Evolutionary conservation across 1,140 invertebrate genomes (phyloP).

Genomic region (Neotoxoptera formosana): DNA sequence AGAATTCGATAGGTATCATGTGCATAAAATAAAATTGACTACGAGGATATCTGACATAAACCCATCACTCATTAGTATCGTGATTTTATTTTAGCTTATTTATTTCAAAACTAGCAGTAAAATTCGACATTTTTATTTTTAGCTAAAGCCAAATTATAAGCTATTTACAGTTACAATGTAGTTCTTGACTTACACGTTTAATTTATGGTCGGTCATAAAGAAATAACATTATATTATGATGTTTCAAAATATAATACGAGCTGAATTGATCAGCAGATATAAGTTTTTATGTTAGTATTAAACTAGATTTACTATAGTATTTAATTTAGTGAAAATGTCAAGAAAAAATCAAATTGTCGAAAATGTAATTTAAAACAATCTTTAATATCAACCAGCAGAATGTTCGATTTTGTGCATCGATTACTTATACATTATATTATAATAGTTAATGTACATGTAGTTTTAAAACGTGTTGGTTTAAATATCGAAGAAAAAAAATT

Average conservation of each 20-base stretch:
- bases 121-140: neutral
- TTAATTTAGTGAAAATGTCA: neutral
- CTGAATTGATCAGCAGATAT: neutral
- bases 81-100: neutral
- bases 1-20: neutral
- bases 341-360: neutral
- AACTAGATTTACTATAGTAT: neutral
- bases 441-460: neutral
- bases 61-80: neutral
- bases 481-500: neutral
- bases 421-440: neutral
- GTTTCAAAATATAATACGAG: neutral
- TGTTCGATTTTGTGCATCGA: neutral
- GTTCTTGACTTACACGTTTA: neutral
- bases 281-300: neutral
- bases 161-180: neutral
- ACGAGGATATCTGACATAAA: neutral
- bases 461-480: neutral
- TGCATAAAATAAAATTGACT: neutral
- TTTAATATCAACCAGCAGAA: neutral
- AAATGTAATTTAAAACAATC: neutral
- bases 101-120: neutral
- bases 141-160: neutral
- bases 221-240: neutral
- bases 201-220: neutral